A percentile compares a stretch with the other conserved stretches of the same genome.
phyloP scores from a whole-genome alignment of 2,113 vertebrate species.

The Corythornis madagascariensis region DNA sequence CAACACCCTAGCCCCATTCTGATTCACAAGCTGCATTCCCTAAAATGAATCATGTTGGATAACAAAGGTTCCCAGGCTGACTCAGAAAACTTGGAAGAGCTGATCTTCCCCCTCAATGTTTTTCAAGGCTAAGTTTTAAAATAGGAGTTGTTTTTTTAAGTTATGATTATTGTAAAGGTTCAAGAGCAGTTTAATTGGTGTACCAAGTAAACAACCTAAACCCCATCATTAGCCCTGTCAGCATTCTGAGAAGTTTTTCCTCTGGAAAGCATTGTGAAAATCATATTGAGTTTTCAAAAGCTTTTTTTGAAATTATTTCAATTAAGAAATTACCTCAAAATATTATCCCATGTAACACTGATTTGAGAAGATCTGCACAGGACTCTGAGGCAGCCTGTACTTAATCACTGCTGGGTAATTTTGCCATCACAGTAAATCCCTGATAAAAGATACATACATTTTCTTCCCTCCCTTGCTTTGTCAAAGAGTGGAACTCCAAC shows the following conservation, averaged over 20 bases:
- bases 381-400: not conserved
- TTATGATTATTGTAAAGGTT: not conserved
- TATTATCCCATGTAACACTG: not conserved
- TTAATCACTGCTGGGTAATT: not conserved
- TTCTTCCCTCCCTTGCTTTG: not conserved
- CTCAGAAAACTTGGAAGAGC: slow-evolving; percentile 28
- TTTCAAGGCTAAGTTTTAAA: slow-evolving; percentile 31
- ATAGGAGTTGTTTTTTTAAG: slow-evolving; percentile 17
- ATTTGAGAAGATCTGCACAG: not conserved
- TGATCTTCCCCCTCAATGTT: not conserved
- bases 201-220: not conserved
- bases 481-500: not conserved
- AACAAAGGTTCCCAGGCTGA: slow-evolving; percentile 22
- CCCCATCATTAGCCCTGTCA: not conserved
- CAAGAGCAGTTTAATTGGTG: not conserved
- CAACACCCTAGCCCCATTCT: not conserved
- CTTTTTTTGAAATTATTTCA: not conserved
- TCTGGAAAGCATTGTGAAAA: not conserved
- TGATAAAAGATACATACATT: not conserved
- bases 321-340: not conserved
- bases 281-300: not conserved
- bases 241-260: not conserved
- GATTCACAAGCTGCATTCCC: slow-evolving; percentile 17
- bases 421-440: not conserved
- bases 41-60: not conserved